Conservation (phyloP, 2,888 invertebrate species). For the Rhogogaster chlorosoma region DNA sequence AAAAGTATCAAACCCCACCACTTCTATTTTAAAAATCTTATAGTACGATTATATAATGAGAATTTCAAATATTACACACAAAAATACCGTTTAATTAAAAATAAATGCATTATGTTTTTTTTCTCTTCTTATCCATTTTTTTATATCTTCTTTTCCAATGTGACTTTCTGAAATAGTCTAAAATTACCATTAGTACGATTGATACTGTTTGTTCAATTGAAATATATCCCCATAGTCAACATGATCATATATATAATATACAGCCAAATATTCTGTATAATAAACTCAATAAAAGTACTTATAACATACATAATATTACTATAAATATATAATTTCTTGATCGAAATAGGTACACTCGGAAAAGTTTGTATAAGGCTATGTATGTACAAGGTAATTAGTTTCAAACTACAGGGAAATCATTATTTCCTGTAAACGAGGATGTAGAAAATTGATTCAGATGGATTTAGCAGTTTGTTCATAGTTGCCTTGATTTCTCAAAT, state of each 20-base stretch:
- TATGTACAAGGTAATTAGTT: slow-evolving; percentile 34
- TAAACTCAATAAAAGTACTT: slow-evolving; percentile 44
- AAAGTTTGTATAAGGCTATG: slow-evolving; percentile 11
- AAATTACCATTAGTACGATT: slow-evolving; percentile 7
- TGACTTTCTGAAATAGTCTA: not conserved
- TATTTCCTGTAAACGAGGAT: not conserved
- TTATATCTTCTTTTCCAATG: not conserved
- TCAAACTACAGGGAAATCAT: not conserved
- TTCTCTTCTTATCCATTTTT: not conserved
- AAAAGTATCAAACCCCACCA: slow-evolving; percentile 28
- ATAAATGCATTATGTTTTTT: not conserved
- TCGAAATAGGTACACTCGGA: not conserved
- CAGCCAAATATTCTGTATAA: slow-evolving; percentile 18
- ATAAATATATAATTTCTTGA: slow-evolving; percentile 31
- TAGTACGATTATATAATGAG: not conserved
- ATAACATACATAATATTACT: slow-evolving; percentile 23
- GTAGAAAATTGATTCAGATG: not conserved
- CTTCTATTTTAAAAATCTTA: slow-evolving; percentile 22
- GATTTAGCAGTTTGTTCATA: not conserved
- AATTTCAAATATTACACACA: slow-evolving; percentile 18
- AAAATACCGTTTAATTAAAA: not conserved
- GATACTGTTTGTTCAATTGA: not conserved
- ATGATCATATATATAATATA: slow-evolving; percentile 17
- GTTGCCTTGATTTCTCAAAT: not conserved
- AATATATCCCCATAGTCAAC: slow-evolving; percentile 6